Evolutionary conservation across 2,888 invertebrate genomes (phyloP).

Genomic region (Lepidonotus clava): DNA sequence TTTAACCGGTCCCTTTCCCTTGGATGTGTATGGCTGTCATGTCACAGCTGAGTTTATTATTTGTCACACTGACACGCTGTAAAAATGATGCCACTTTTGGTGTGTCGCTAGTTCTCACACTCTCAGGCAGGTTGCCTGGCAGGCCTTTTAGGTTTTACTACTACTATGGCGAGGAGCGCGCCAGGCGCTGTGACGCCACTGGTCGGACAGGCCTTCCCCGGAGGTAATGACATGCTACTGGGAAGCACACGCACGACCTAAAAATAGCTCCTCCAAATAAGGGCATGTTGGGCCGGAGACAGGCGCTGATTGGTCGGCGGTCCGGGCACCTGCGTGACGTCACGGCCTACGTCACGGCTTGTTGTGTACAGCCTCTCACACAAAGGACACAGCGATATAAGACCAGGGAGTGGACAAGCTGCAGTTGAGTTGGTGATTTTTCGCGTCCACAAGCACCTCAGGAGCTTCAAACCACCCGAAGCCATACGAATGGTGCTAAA

Average conservation of each 20-base stretch:
- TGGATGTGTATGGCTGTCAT: background rate
- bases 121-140: too few species aligned
- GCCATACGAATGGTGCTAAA: background rate
- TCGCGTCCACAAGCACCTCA: background rate
- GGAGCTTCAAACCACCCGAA: constrained; percentile 4
- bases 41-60: too few species aligned
- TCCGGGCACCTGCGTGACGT: constrained; percentile 36
- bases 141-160: too few species aligned
- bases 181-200: too few species aligned
- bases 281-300: constrained; percentile 43
- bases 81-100: background rate
- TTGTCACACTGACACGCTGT: too few species aligned
- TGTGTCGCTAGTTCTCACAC: too few species aligned
- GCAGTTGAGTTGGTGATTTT: background rate
- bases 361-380: constrained; percentile 18
- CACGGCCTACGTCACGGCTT: constrained; percentile 26
- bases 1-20: background rate
- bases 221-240: constrained; percentile 3
- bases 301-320: background rate
- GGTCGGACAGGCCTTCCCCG: background rate
- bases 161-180: too few species aligned
- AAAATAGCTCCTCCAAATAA: constrained; percentile 37
- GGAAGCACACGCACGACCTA: constrained; percentile 15
- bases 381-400: constrained; percentile 37
- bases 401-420: background rate